Evolutionary conservation across 1,140 invertebrate genomes (phyloP).

Genomic region (Drosophila lini): DNA sequence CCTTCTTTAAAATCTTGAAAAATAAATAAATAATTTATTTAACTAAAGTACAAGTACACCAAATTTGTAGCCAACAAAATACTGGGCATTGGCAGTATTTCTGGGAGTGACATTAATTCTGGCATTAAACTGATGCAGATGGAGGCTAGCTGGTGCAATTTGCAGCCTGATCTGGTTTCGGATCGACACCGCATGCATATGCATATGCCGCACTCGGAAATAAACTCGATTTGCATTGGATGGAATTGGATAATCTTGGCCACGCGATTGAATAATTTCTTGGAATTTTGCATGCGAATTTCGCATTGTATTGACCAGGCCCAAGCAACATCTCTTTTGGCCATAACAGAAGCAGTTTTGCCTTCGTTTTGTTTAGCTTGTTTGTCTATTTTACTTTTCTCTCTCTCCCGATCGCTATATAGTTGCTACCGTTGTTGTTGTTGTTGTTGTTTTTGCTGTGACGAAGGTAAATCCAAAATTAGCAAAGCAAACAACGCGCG

Average conservation of each 20-base stretch:
- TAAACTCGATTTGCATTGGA: slow-evolving; percentile 40
- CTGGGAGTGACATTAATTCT: slow-evolving; percentile 19
- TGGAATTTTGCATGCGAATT: slow-evolving; percentile 64
- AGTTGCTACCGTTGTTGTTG: background rate
- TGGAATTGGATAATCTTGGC: slow-evolving; percentile 55
- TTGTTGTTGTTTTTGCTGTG: slow-evolving; percentile 7
- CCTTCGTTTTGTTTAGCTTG: slow-evolving; percentile 33
- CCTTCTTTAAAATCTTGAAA: no score
- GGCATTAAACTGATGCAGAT: background rate
- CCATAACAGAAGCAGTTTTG: slow-evolving; percentile 21
- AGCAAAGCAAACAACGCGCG: slow-evolving; percentile 75
- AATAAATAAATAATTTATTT: no score
- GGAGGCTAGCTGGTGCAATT: background rate
- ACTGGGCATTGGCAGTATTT: background rate
- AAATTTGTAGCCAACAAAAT: no score
- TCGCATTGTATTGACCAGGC: slow-evolving; percentile 14
- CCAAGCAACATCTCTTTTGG: slow-evolving; percentile 5
- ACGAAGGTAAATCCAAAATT: slow-evolving; percentile 63
- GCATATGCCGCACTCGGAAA: slow-evolving; percentile 10
- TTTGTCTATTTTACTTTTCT: slow-evolving; percentile 64
- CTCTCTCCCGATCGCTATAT: slow-evolving; percentile 2
- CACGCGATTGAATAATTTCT: slow-evolving; percentile 66
- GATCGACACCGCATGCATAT: background rate
- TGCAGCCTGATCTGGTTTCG: slow-evolving; percentile 11
- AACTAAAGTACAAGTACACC: no score